These are phyloP conservation scores for Drosophila prosaltans DNA, from an alignment of 1,140 invertebrate genomes.

Conservation along the genomic window DNA sequence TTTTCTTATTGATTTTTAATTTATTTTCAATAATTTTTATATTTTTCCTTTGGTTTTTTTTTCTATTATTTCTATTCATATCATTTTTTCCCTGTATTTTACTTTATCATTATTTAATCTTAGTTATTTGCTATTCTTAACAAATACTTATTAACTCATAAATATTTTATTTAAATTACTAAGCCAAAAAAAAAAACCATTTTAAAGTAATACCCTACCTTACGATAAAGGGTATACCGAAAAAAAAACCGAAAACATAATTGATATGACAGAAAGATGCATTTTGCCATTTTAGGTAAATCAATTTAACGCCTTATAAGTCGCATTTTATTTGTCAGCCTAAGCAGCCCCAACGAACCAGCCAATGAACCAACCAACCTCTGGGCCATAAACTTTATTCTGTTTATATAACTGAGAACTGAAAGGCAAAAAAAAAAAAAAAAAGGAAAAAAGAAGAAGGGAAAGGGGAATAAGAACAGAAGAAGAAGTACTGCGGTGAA, in stretches of 20 bases:
- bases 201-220: too few species aligned
- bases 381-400: slow-evolving; percentile 40
- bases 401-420: slow-evolving; percentile 58
- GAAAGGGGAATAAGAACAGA: not conserved
- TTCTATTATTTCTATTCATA: too few species aligned
- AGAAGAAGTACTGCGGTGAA: not conserved
- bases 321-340: slow-evolving; percentile 65
- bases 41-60: too few species aligned
- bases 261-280: slow-evolving; percentile 43
- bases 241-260: slow-evolving; percentile 1
- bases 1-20: too few species aligned
- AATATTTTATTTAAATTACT: too few species aligned
- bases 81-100: too few species aligned
- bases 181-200: slow-evolving; percentile 14
- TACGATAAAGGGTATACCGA: not conserved
- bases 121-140: too few species aligned
- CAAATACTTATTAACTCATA: too few species aligned
- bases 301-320: slow-evolving; percentile 52
- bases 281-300: slow-evolving; percentile 67
- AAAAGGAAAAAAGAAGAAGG: slow-evolving; percentile 28
- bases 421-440: slow-evolving; percentile 8
- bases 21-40: too few species aligned
- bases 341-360: slow-evolving; percentile 24
- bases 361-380: not conserved
- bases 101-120: too few species aligned